Evolutionary conservation across 2,888 invertebrate genomes (phyloP), one percentile per base, ranked within the genome.

Genomic region (Dryobotodes eremita): DNA sequence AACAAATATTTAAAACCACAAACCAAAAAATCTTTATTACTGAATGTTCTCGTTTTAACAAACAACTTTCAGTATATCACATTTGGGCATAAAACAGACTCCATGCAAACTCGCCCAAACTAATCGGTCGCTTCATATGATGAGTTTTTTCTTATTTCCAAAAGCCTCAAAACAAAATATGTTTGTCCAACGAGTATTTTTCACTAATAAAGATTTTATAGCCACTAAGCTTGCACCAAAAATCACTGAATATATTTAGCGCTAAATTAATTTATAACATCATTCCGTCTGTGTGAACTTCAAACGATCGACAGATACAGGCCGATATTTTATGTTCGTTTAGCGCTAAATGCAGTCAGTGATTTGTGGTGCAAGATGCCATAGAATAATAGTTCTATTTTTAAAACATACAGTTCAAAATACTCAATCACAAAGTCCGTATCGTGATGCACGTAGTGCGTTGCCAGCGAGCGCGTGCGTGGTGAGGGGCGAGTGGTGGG

Each of bases 351-450:
- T 31, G 15, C 23, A 26, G 17, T n/a, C 15, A 23, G 36, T 36
- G 23, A 23, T 48, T 74, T 17, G 17, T 36, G 17, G 31, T 74
- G 50, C 50, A 81, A 69, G n/a, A 50, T 46, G 6, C 31, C 42
- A 31, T 31, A 61, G 26, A 77, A n/a, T 36, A 74, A n/a, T 20
- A 55, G 11, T 80, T 62, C 42, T 17, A 82, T 31, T 83, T 23
- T 7, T 20, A 62, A 50, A 62, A 13, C 20, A n/a, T n/a, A 74
- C 46, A 62, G 53, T 80, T 82, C 83, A 90, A 90, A 89, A 90
- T 90, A 89, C 86, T 57, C 89, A 89, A 89, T 89, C 84, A 90
- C 90, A 83, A 80, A 23, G 75, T 75, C 65, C 69, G 71, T 77
- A 70, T 80, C n/a, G 73, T 85, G 59, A 55, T 62, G 84, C 77